Evolutionary conservation across 2,888 invertebrate species (phyloP).

Genomic region (Amphipyra tragopoginis): DNA sequence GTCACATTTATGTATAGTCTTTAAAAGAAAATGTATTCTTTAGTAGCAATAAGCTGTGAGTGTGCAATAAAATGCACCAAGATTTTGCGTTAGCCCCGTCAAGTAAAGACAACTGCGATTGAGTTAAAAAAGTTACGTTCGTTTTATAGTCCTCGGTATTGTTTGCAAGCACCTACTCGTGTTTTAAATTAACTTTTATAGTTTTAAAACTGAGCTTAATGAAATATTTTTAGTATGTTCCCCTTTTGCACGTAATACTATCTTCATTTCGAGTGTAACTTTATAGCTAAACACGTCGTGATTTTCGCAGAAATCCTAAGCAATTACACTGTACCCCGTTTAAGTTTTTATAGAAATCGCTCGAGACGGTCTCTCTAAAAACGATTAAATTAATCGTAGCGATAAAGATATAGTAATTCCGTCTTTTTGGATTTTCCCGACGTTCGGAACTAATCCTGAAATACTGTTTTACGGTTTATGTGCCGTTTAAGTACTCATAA

Average conservation of each 20-base stretch:
- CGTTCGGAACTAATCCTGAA: slow-evolving; percentile 10
- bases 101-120: slow-evolving; percentile 55
- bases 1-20: background rate
- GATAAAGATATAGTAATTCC: slow-evolving; percentile 4
- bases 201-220: slow-evolving; percentile 37
- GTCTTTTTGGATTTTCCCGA: slow-evolving; percentile 4
- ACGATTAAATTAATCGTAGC: slow-evolving; percentile 4
- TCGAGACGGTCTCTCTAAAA: background rate
- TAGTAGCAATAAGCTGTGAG: slow-evolving; percentile 28
- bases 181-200: slow-evolving; percentile 52
- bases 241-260: slow-evolving; percentile 19
- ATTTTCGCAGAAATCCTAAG: slow-evolving; percentile 4
- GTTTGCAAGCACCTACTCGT: slow-evolving; percentile 47
- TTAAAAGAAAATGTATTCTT: slow-evolving; percentile 5
- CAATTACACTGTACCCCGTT: slow-evolving; percentile 17
- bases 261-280: background rate
- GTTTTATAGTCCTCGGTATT: slow-evolving; percentile 60
- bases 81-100: slow-evolving; percentile 41
- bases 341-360: background rate
- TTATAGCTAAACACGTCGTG: background rate
- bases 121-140: slow-evolving; percentile 61
- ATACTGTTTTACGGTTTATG: slow-evolving; percentile 22
- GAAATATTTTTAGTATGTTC: slow-evolving; percentile 14
- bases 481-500: slow-evolving; percentile 29
- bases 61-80: slow-evolving; percentile 38